Conservation (phyloP, 2,797 vertebrate genomes). For the Hydrolagus colliei region DNA sequence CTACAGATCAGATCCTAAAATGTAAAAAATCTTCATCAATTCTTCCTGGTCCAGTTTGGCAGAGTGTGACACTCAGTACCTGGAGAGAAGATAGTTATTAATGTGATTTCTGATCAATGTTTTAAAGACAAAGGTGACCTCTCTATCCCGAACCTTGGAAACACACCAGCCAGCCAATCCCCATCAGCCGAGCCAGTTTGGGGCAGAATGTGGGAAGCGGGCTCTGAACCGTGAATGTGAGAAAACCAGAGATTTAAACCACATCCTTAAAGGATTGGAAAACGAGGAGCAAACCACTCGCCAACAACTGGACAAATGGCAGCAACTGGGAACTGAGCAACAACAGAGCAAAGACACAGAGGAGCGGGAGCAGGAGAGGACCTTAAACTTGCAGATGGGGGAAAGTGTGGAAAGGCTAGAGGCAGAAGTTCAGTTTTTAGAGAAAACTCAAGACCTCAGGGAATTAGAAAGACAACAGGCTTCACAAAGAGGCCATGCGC, state of each 20-base stretch:
- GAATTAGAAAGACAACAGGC: conserved; percentile 82
- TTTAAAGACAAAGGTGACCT: conserved; percentile 86
- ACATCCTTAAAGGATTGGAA: conserved; percentile 76
- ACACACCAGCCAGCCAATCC: conserved; percentile 82
- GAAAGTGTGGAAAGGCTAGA: conserved; percentile 83
- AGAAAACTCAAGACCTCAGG: conserved; percentile 80
- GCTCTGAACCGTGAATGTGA: conserved; percentile 80
- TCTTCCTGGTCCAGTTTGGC: conserved; percentile 48
- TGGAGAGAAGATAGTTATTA: conserved; percentile 73
- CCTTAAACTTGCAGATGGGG: conserved; percentile 71
- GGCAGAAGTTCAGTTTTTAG: conserved; percentile 76
- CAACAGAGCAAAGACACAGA: conserved; percentile 72
- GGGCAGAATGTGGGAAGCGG: conserved; percentile 76
- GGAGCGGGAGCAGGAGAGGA: conserved; percentile 67
- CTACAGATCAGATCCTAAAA: background rate
- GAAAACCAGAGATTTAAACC: conserved; percentile 78
- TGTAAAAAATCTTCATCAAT: background rate
- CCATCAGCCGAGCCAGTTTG: conserved; percentile 80
- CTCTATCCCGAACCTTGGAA: conserved; percentile 77
- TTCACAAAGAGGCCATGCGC: conserved; percentile 78
- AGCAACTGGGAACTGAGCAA: conserved; percentile 77
- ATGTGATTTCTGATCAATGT: conserved; percentile 86
- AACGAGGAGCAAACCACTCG: conserved; percentile 53
- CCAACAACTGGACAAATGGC: conserved; percentile 75
- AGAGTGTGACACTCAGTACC: conserved; percentile 84